phyloP scores from a whole-genome alignment of 2,113 vertebrate genomes.

The Notarius quadriscutis region DNA sequence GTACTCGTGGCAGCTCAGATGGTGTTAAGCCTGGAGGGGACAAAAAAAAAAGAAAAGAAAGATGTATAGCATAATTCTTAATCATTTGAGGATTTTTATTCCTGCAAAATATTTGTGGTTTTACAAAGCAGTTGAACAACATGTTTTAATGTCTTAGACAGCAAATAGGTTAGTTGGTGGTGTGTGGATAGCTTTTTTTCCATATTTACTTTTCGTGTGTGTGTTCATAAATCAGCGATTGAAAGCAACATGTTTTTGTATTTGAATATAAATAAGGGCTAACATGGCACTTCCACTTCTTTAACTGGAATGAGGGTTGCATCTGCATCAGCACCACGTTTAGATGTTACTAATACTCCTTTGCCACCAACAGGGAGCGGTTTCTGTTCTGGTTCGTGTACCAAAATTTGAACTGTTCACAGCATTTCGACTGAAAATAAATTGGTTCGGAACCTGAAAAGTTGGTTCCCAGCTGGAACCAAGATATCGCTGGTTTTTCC shows the following conservation, averaged over 20 bases:
- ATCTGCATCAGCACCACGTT: constrained; percentile 59
- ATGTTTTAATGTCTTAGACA: constrained; percentile 65
- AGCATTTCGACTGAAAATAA: too few relatives aligned
- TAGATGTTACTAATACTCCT: constrained; percentile 30
- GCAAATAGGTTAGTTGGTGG: constrained; percentile 39
- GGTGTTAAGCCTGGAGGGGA: constrained; percentile 80
- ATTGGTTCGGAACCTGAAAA: too few relatives aligned
- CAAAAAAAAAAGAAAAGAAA: constrained; percentile 58
- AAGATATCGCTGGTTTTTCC: too few relatives aligned
- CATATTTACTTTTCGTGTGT: constrained; percentile 42
- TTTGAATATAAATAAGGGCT: constrained; percentile 57
- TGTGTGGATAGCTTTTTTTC: constrained; percentile 50
- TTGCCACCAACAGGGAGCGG: too few relatives aligned
- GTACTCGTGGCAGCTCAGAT: constrained; percentile 93
- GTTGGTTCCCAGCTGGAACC: too few relatives aligned
- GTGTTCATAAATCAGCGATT: constrained; percentile 37
- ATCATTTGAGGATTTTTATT: constrained; percentile 72
- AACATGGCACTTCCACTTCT: constrained; percentile 23
- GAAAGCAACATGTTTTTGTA: constrained; percentile 48
- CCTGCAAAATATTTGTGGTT: constrained; percentile 76
- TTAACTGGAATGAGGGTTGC: constrained; percentile 48
- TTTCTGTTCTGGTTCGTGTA: too few relatives aligned
- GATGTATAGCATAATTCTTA: constrained; percentile 90
- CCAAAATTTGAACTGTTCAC: too few relatives aligned
- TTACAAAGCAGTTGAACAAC: constrained; percentile 66